Evolutionary conservation across 1,140 invertebrate species (phyloP).

Genomic region (Heliconius himera): DNA sequence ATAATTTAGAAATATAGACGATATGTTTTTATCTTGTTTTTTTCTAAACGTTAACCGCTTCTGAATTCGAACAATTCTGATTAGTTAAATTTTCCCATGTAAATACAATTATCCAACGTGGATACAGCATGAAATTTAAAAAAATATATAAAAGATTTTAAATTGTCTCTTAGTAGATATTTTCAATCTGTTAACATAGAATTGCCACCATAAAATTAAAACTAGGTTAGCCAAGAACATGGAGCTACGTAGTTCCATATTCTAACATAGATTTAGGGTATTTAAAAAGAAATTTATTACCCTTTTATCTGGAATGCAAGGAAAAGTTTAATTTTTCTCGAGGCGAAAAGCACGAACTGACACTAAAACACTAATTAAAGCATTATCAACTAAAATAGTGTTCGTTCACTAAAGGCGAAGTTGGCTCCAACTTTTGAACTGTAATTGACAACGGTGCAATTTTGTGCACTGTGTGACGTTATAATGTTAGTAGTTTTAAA

Average conservation of each 20-base stretch:
- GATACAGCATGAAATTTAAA: background rate
- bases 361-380: conserved; percentile 15
- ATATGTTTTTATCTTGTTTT: too few relatives aligned
- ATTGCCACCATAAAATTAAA: background rate
- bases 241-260: background rate
- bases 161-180: background rate
- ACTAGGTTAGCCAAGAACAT: conserved; percentile 8
- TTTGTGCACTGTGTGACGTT: background rate
- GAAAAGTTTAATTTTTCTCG: conserved; percentile 16
- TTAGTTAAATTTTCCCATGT: background rate
- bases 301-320: conserved; percentile 9
- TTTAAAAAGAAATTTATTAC: conserved; percentile 3
- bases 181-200: background rate
- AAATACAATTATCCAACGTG: background rate
- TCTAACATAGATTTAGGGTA: background rate
- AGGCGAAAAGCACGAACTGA: conserved; percentile 14
- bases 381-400: conserved; percentile 21
- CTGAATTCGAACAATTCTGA: too few relatives aligned
- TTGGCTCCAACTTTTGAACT: conserved; percentile 15
- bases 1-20: too few relatives aligned
- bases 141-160: background rate
- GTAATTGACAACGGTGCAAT: conserved; percentile 21
- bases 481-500: background rate
- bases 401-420: conserved; percentile 19
- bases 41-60: too few relatives aligned